These are phyloP conservation scores for Carollia perspicillata DNA, from an alignment of 2,113 vertebrate genomes.

Conservation along the genomic window DNA sequence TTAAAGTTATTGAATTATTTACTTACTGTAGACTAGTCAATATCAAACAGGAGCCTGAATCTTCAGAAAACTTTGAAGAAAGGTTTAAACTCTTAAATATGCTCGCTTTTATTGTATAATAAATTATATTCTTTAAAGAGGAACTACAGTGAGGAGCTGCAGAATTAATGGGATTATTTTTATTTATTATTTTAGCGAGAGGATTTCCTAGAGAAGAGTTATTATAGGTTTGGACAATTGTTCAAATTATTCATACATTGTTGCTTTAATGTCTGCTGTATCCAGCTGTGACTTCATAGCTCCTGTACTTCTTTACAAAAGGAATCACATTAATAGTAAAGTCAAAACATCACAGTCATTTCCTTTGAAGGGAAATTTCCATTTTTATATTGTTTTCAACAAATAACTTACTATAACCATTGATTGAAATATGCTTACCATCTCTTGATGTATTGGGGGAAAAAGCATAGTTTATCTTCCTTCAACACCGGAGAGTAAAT, in stretches of 20 bases:
- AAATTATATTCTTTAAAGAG: conserved; percentile 39
- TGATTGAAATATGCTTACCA: conserved; percentile 36
- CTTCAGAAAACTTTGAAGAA: conserved; percentile 13
- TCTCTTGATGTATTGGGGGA: background rate
- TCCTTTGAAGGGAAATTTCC: conserved; percentile 51
- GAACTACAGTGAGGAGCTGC: background rate
- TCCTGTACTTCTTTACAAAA: conserved; percentile 44
- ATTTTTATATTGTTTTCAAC: conserved; percentile 63
- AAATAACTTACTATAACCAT: conserved; percentile 38
- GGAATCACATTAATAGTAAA: conserved; percentile 36
- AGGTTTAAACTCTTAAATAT: conserved; percentile 36
- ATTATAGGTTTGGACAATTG: conserved; percentile 28
- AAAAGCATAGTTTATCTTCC: conserved; percentile 15
- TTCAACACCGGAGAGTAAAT: background rate
- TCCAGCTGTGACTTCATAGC: conserved; percentile 35
- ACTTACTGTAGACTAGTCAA: background rate
- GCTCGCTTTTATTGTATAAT: background rate
- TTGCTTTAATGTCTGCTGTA: conserved; percentile 23
- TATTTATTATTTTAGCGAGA: background rate
- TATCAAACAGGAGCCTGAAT: background rate
- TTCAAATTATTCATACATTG: conserved; percentile 36
- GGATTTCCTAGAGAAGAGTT: conserved; percentile 20
- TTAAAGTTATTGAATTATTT: conserved; percentile 7
- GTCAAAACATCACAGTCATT: conserved; percentile 52
- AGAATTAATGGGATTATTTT: conserved; percentile 34